Evolutionary conservation across 1,140 invertebrate genomes (phyloP).

Genomic region (Drosophila yakuba): DNA sequence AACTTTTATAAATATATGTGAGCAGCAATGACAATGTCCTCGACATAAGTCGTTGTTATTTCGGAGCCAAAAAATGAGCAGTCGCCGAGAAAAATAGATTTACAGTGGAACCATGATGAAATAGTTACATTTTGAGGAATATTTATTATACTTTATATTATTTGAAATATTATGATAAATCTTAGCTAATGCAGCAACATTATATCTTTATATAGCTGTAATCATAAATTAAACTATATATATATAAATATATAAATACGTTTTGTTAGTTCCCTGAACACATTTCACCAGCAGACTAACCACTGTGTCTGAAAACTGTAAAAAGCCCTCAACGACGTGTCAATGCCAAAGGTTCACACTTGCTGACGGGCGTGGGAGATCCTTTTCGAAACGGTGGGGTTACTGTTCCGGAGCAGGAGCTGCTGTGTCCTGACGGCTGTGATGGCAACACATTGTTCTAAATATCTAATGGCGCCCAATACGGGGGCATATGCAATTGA

Average conservation of each 20-base stretch:
- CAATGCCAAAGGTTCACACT: slow-evolving; percentile 67
- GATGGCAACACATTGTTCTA: slow-evolving; percentile 80
- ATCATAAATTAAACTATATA: too few relatives aligned
- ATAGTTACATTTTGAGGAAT: neutral
- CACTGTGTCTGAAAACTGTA: slow-evolving; percentile 16
- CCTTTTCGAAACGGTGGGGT: slow-evolving; percentile 24
- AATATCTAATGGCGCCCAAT: slow-evolving; percentile 66
- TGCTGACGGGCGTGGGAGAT: slow-evolving; percentile 29
- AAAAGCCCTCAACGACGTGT: slow-evolving; percentile 40
- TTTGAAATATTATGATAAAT: neutral
- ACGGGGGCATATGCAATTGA: slow-evolving; percentile 75
- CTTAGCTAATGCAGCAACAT: too few relatives aligned
- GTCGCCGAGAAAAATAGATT: slow-evolving; percentile 1
- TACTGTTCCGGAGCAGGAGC: slow-evolving; percentile 45
- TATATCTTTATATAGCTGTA: too few relatives aligned
- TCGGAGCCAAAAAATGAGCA: slow-evolving; percentile 39
- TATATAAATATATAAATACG: too few relatives aligned
- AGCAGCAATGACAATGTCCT: slow-evolving; percentile 42
- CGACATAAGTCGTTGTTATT: slow-evolving; percentile 53
- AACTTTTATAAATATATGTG: slow-evolving; percentile 54
- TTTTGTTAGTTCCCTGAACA: neutral
- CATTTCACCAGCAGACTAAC: neutral
- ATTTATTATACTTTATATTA: too few relatives aligned
- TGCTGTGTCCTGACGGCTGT: slow-evolving; percentile 35
- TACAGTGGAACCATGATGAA: neutral